These are phyloP conservation scores for Loriculus beryllinus DNA, from an alignment of 2,797 vertebrate species.

Conservation along the genomic window DNA sequence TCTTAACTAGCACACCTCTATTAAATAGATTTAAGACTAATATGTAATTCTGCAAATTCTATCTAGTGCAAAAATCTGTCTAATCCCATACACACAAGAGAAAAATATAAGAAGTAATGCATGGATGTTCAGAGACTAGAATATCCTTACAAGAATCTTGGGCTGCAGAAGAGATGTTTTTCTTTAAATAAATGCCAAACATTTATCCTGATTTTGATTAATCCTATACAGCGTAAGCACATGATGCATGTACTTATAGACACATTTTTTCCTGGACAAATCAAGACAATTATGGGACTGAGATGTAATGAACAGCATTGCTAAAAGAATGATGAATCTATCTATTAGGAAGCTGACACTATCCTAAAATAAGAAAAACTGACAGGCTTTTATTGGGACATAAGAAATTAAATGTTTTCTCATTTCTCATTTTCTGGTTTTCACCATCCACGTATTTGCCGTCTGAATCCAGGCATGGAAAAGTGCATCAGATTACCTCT, in stretches of 20 bases:
- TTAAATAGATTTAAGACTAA: not conserved
- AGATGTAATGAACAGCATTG: not conserved
- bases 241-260: not conserved
- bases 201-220: not conserved
- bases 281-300: not conserved
- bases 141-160: not conserved
- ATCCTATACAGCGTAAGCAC: not conserved
- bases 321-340: not conserved
- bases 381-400: not conserved
- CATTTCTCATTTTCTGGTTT: not conserved
- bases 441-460: not conserved
- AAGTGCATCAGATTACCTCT: not conserved
- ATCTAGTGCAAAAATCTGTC: not conserved
- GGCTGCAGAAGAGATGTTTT: not conserved
- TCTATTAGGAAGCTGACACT: not conserved
- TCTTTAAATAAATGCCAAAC: not conserved
- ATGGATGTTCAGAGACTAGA: not conserved
- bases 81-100: not conserved
- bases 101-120: not conserved
- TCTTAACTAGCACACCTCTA: not conserved
- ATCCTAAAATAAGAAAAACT: not conserved
- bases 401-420: not conserved
- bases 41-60: not conserved
- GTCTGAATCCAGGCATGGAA: not conserved
- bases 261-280: not conserved